phyloP scores from a whole-genome alignment of 1,140 invertebrate genomes.

The Mizuhopecten yessoensis region DNA sequence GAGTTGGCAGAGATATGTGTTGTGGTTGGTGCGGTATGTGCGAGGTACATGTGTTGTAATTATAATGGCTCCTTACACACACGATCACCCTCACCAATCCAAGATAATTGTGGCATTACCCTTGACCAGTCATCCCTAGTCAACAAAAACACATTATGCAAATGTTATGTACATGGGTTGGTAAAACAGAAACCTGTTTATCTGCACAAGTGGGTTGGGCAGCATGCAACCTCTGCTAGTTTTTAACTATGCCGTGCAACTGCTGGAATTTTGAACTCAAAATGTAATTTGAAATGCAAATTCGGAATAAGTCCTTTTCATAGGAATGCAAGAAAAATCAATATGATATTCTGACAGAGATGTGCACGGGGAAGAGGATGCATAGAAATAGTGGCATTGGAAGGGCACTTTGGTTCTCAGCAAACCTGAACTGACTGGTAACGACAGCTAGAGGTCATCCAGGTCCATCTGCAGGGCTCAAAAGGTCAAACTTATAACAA shows the following conservation, averaged over 20 bases:
- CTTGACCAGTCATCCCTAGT: neutral
- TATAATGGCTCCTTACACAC: neutral
- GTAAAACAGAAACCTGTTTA: neutral
- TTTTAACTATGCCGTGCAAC: slow-evolving; percentile 21
- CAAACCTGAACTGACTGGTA: neutral
- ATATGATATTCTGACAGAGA: slow-evolving; percentile 20
- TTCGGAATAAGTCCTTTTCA: slow-evolving; percentile 19
- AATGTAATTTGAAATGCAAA: slow-evolving; percentile 34
- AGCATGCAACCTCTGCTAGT: neutral
- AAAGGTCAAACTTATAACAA: neutral
- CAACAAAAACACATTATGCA: neutral
- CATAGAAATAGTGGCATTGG: neutral
- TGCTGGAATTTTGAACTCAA: slow-evolving; percentile 18
- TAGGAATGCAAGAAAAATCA: slow-evolving; percentile 34
- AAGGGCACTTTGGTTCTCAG: neutral
- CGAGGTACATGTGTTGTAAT: neutral
- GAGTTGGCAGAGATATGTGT: neutral
- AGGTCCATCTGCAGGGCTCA: neutral
- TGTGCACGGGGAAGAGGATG: neutral
- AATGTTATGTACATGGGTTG: neutral
- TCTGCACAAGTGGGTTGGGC: neutral
- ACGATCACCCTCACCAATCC: neutral
- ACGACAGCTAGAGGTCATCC: neutral
- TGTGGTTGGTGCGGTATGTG: slow-evolving; percentile 11
- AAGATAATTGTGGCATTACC: slow-evolving; percentile 26